Conservation (phyloP, 2,797 vertebrate genomes). For the Hipposideros larvatus region DNA sequence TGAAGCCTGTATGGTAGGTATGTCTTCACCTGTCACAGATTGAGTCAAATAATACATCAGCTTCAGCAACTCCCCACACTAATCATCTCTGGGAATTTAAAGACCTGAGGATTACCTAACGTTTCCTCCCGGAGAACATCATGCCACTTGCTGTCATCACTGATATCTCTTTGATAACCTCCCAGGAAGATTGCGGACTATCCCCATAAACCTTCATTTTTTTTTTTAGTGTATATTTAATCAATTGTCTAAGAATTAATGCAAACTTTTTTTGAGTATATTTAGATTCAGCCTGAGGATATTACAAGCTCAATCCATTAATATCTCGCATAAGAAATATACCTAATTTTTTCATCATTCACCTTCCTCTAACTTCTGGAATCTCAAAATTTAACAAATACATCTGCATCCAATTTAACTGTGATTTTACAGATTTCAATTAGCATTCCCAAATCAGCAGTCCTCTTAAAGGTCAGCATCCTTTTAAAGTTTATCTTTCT, state of each 20-base stretch:
- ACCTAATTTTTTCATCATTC: slow-evolving; percentile 1
- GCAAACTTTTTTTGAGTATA: background rate
- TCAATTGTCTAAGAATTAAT: slow-evolving; percentile 17
- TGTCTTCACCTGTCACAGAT: slow-evolving; percentile 68
- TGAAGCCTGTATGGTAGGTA: slow-evolving; percentile 55
- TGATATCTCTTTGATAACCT: background rate
- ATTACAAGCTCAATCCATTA: background rate
- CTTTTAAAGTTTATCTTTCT: slow-evolving; percentile 18
- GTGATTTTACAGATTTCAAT: slow-evolving; percentile 46
- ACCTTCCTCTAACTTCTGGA: slow-evolving; percentile 52
- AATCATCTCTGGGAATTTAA: slow-evolving; percentile 44
- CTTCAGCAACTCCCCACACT: background rate
- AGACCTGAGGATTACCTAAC: slow-evolving; percentile 11
- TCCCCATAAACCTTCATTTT: background rate
- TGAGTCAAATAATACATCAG: background rate
- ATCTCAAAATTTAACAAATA: slow-evolving; percentile 57
- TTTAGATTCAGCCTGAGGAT: slow-evolving; percentile 14
- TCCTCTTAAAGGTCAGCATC: background rate
- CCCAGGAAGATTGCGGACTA: background rate
- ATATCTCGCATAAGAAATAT: slow-evolving; percentile 18
- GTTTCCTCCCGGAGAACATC: background rate
- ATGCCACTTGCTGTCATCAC: background rate
- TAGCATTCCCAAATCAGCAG: background rate
- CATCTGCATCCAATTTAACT: background rate
- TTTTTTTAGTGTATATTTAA: background rate